A percentile compares a stretch with the other conserved stretches of the same genome.
These are phyloP conservation scores for Coturnix japonica DNA, from an alignment of 2,113 vertebrate genomes.

Conservation along the genomic window DNA sequence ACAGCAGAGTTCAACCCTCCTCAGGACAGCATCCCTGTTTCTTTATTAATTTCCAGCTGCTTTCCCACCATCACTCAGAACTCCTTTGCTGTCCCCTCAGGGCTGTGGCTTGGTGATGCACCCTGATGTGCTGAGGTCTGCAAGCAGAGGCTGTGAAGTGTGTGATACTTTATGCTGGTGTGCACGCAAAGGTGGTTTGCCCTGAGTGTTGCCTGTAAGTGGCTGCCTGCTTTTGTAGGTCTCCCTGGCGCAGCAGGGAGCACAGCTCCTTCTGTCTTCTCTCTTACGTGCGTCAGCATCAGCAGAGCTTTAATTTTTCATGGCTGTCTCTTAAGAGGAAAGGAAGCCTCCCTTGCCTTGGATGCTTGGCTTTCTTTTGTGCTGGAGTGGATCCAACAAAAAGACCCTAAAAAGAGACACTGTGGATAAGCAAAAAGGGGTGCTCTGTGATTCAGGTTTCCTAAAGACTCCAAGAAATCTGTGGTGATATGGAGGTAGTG, in stretches of 20 bases:
- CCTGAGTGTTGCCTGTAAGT: background rate
- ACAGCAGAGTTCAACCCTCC: constrained; percentile 56
- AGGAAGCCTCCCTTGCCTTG: constrained; percentile 5
- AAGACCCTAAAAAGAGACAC: background rate
- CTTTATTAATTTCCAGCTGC: constrained; percentile 7
- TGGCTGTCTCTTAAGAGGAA: background rate
- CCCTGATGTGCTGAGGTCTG: background rate
- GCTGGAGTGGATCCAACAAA: background rate
- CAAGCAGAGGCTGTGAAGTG: background rate
- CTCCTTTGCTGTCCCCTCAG: background rate
- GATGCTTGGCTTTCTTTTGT: constrained; percentile 5
- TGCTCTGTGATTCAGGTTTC: background rate
- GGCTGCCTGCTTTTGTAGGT: background rate
- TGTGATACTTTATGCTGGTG: background rate
- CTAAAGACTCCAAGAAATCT: background rate
- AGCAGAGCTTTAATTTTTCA: background rate
- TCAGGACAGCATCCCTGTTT: constrained; percentile 8
- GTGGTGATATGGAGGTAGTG: background rate
- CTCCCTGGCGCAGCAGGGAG: background rate
- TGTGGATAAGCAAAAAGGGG: background rate
- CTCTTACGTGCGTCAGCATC: background rate
- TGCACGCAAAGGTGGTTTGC: background rate
- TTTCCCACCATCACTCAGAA: constrained; percentile 45
- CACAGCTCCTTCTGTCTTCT: background rate
- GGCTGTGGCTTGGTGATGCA: background rate